Conservation (phyloP, 2,888 invertebrate species). For the Branchellion lobata region DNA sequence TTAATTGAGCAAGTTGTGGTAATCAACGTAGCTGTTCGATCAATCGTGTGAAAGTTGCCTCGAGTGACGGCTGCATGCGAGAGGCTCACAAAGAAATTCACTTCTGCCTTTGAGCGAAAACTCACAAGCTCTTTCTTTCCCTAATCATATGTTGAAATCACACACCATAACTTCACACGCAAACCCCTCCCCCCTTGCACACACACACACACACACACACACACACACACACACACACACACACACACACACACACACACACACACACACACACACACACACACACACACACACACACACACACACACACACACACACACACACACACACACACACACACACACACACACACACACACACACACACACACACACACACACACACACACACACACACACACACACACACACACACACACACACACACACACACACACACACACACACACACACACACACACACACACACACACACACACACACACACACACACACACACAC, state of each 20-base stretch:
- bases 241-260: neutral
- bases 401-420: neutral
- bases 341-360: neutral
- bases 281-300: neutral
- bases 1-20: no score
- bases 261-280: neutral
- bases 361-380: neutral
- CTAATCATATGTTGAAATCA: no score
- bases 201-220: neutral
- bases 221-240: neutral
- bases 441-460: neutral
- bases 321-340: neutral
- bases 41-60: no score
- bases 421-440: neutral
- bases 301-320: neutral
- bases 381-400: neutral
- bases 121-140: no score
- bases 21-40: no score
- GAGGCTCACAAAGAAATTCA: no score
- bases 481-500: neutral
- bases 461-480: neutral
- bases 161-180: no score
- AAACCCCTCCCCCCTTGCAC: no score
- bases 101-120: no score
- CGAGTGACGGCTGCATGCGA: no score